Evolutionary conservation across 2,888 invertebrate species (phyloP), one percentile per base, ranked within the genome.

Genomic region (Graphium colonna): DNA sequence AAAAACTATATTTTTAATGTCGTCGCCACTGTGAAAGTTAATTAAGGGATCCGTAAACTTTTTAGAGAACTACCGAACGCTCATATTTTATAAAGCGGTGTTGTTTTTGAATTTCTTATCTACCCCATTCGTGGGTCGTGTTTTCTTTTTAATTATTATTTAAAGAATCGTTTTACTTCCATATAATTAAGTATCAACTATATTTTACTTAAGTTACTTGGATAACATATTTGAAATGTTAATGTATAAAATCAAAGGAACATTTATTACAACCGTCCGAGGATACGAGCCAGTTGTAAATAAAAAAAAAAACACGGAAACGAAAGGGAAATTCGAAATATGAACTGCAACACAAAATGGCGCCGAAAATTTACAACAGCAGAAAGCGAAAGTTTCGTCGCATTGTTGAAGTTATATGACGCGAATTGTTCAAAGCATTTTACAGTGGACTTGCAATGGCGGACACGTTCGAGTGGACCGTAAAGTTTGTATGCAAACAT

Each of bases 401-500:
- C 60, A 64, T 65, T 33, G 33, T 33, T 3, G 1, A 63, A 62
- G 59, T 62, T 65, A 63, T 62, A 62, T 61, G 51, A 59, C 57
- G 72, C 69, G 73, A 73, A 73, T 78, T 75, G 72, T 71, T 71
- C 65, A 72, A 75, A 77, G 15, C 12, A 40, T 17, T 31, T 44
- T 7, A 44, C 31, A 17, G 33, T 9, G 21, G 31, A 33, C 16
- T 10, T 16, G 44, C 16, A 16, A 13, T 9, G 9, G 15, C 72
- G 74, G 68, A 84, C 82, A 84, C n/a, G 82, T 84, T 71, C 82
- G 78, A 82, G 79, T 83, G 79, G 78, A 75, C 78, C 82, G 78
- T 87, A 83, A 87, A 87, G 79, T 78, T 76, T 75, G 77, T 79
- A 73, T 82, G 82, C 81, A 85, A 87, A 86, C 85, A 83, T 86